Conservation (phyloP, 2,888 invertebrate species). For the Amiota communis region DNA sequence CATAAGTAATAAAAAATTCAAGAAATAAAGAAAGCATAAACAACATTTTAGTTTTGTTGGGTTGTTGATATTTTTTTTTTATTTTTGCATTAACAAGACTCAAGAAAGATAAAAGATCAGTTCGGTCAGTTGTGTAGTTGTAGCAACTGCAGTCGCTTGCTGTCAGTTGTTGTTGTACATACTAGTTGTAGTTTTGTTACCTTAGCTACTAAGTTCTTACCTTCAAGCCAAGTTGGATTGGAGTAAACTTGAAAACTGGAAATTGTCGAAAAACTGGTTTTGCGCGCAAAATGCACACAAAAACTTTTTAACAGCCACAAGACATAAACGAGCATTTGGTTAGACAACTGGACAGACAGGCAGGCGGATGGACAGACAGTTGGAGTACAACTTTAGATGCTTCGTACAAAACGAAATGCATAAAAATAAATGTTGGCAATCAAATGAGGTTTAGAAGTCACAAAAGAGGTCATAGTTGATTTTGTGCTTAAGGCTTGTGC, state of each 20-base stretch:
- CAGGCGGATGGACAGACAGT: neutral
- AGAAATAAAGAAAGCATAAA: neutral
- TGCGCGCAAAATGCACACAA: slow-evolving; percentile 53
- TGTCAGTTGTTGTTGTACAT: slow-evolving; percentile 52
- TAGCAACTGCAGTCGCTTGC: slow-evolving; percentile 43
- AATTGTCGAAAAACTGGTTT: slow-evolving; percentile 56
- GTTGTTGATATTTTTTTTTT: slow-evolving; percentile 40
- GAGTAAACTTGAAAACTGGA: slow-evolving; percentile 63
- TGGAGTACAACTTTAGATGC: no score
- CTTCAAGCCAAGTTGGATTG: slow-evolving; percentile 43
- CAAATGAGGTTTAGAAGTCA: slow-evolving; percentile 58
- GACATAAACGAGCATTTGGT: neutral
- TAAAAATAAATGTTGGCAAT: slow-evolving; percentile 61
- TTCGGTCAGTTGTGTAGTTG: slow-evolving; percentile 31
- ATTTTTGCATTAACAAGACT: slow-evolving; percentile 55
- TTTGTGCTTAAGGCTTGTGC: slow-evolving; percentile 36
- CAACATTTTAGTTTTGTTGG: neutral
- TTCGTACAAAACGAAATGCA: slow-evolving; percentile 28
- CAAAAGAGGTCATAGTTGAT: slow-evolving; percentile 65
- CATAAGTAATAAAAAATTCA: neutral
- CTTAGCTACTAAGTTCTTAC: slow-evolving; percentile 36
- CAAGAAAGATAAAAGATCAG: slow-evolving; percentile 30
- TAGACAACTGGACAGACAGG: neutral
- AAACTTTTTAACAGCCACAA: slow-evolving; percentile 38
- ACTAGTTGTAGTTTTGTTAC: slow-evolving; percentile 31